phyloP scores from a whole-genome alignment of 2,888 invertebrate species.

The Uropetala carovei region DNA sequence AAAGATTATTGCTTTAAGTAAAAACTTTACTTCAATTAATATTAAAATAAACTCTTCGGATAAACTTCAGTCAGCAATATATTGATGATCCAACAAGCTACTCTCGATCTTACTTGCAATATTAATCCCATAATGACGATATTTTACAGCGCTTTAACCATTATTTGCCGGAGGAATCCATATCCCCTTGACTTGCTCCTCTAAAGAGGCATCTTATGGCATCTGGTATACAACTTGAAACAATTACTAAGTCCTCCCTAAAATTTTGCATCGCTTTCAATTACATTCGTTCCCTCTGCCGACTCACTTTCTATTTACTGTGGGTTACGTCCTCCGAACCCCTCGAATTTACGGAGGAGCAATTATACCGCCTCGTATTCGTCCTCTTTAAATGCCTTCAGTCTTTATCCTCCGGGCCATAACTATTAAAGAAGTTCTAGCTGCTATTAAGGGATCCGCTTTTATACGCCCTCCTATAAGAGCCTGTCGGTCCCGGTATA shows the following conservation, averaged over 20 bases:
- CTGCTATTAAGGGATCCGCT: constrained; percentile 7
- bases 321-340: constrained; percentile 6
- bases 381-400: not conserved
- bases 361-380: not conserved
- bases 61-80: not conserved
- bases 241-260: constrained; percentile 12
- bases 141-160: not conserved
- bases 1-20: too few species aligned
- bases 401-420: constrained; percentile 7
- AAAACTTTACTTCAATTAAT: too few species aligned
- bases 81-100: not conserved
- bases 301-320: constrained; percentile 3
- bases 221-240: not conserved
- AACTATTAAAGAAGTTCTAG: constrained; percentile 35
- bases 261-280: constrained; percentile 10
- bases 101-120: not conserved
- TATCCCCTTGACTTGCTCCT: not conserved
- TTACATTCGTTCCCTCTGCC: not conserved
- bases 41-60: too few species aligned
- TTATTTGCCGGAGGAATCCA: not conserved
- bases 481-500: not conserved
- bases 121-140: not conserved
- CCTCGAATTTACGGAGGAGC: constrained; percentile 20
- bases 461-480: constrained; percentile 7
- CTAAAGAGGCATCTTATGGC: not conserved